Evolutionary conservation across 1,140 invertebrate genomes (phyloP), one percentile per base, ranked within the genome.

Genomic region (Drosophila simulans): DNA sequence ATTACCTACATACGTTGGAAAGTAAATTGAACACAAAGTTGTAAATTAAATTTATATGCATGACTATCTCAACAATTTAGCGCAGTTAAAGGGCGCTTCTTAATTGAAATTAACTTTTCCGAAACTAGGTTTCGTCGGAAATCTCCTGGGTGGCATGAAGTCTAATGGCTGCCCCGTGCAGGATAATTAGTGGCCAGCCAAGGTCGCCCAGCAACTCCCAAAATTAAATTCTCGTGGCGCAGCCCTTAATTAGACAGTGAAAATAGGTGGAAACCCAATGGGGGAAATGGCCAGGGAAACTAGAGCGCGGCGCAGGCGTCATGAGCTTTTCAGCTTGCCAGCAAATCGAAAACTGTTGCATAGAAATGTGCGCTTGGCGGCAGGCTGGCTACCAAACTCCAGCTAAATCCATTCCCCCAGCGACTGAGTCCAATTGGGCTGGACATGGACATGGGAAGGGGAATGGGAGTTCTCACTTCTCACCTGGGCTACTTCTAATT

Each of bases 331-430:
- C 8, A 31, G 46, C 43, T 65, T 57, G 12, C 27, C 35, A 31
- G 0, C 12, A 31, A 40, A 4, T 45, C 27, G 10, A 58, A 75
- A 65, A 71, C 49, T 80, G 55, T 72, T 65, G 55, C 31, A 52
- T 72, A 78, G 46, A 77, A 52, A 48, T 49, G 15, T 17, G 40
- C 46, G 39, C 51, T 25, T 70, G 70, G 66, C 83, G 84, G 37
- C 84, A 79, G 27, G 52, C 80, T 60, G 83, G 71, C 83, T 86
- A 68, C 49, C 57, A 51, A 51, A 45, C 54, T 15, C 15, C 10
- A n/a, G 5, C 11, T 22, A 17, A 4, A 35, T 31, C 34, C 22
- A 27, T 12, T 43, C 57, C 39, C 20, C 31, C 31, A 31, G 31
- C 31, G 31, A 54, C 49, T 31, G 10, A 15, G 12, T 59, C 40